Conservation (phyloP, 2,888 invertebrate genomes). For the Cosmia trapezina region DNA sequence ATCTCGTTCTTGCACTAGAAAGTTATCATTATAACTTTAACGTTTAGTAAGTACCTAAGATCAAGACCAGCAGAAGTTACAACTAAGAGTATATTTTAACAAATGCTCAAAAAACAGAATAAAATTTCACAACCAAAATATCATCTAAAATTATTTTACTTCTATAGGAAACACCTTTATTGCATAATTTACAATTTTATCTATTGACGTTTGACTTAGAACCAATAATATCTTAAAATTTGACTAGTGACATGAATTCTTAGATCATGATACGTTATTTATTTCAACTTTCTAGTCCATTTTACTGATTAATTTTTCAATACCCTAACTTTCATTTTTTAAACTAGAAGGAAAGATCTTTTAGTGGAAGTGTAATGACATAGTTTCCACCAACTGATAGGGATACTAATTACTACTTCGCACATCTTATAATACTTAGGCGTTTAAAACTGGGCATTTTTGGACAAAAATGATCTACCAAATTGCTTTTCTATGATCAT, state of each 20-base stretch:
- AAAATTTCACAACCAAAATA: conserved; percentile 42
- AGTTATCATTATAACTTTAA: background rate
- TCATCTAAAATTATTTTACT: conserved; percentile 10
- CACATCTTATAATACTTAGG: background rate
- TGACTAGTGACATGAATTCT: conserved; percentile 32
- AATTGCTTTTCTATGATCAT: conserved; percentile 17
- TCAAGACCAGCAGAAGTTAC: background rate
- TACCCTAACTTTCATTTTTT: background rate
- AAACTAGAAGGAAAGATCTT: background rate
- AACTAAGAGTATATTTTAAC: conserved; percentile 7
- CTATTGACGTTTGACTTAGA: background rate
- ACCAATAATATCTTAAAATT: conserved; percentile 28
- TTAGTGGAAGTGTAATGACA: background rate
- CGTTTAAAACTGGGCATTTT: background rate
- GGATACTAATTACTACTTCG: background rate
- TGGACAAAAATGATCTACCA: background rate
- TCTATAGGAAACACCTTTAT: background rate
- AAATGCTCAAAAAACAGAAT: conserved; percentile 10
- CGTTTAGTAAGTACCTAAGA: background rate
- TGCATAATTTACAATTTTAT: background rate
- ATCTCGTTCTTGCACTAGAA: background rate
- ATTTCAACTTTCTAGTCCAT: background rate
- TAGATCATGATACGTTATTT: background rate
- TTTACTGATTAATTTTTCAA: conserved; percentile 1
- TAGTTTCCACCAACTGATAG: background rate